Evolutionary conservation across 2,888 invertebrate species (phyloP).

Genomic region (Cosmopolites sordidus): DNA sequence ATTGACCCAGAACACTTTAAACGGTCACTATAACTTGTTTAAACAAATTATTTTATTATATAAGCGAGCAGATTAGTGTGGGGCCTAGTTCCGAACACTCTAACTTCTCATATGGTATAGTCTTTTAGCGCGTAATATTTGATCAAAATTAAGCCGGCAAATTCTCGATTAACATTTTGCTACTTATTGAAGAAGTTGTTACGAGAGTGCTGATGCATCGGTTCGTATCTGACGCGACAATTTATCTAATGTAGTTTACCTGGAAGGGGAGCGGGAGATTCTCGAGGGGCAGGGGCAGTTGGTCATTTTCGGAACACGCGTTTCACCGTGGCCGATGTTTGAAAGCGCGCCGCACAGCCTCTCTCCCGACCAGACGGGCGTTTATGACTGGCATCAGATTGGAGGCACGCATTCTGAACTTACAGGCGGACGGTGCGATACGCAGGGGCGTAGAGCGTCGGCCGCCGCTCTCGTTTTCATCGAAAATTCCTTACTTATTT

Average conservation of each 20-base stretch:
- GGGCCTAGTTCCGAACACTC: no score
- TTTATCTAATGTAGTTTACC: not conserved
- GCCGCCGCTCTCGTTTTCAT: no score
- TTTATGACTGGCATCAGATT: constrained; percentile 19
- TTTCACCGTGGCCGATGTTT: constrained; percentile 3
- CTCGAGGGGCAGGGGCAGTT: not conserved
- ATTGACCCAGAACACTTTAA: constrained; percentile 1
- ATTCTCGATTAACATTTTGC: no score
- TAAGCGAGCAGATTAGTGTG: not conserved
- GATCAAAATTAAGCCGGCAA: no score
- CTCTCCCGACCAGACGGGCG: constrained; percentile 17
- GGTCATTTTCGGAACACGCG: constrained; percentile 5
- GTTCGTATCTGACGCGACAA: not conserved
- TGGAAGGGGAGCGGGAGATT: not conserved
- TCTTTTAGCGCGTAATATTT: no score
- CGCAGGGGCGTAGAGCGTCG: no score
- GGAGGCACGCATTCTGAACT: not conserved
- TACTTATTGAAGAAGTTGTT: no score
- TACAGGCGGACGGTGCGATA: not conserved
- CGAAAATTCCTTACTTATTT: no score
- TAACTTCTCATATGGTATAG: no score
- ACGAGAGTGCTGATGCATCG: no score
- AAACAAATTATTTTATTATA: not conserved
- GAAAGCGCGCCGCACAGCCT: constrained; percentile 16
- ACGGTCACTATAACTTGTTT: not conserved